phyloP scores from a whole-genome alignment of 2,113 vertebrate genomes.

The Daphoenositta chrysoptera region DNA sequence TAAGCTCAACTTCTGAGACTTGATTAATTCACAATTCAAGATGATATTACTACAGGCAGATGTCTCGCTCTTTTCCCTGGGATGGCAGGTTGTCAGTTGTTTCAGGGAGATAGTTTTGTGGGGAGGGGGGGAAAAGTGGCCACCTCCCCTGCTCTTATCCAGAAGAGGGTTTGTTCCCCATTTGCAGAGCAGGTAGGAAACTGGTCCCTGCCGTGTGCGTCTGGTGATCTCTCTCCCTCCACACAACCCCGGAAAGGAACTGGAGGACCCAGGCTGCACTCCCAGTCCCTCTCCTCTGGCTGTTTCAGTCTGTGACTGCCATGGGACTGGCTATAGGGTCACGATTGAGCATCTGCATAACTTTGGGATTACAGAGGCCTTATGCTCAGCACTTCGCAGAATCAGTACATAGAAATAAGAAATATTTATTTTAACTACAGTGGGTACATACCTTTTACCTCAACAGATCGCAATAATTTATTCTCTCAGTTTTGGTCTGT shows the following conservation, averaged over 20 bases:
- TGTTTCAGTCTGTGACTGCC: background rate
- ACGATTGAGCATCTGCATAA: rapidly evolving
- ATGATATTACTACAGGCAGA: slow-evolving; percentile 1
- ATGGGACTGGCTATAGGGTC: background rate
- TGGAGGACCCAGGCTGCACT: background rate
- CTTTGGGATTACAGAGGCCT: background rate
- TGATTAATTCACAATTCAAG: slow-evolving; percentile 36
- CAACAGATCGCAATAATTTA: background rate
- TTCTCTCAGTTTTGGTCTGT: background rate
- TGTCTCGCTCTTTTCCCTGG: background rate
- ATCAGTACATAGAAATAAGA: background rate
- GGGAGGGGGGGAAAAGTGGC: background rate
- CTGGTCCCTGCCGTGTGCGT: rapidly evolving
- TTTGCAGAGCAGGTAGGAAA: background rate
- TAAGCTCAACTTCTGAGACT: slow-evolving; percentile 37
- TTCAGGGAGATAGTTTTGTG: background rate
- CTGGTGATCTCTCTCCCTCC: background rate
- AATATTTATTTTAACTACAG: background rate
- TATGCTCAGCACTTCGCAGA: background rate
- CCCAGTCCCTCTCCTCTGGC: background rate
- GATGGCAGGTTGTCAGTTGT: slow-evolving; percentile 13
- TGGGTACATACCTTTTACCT: background rate
- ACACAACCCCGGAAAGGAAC: rapidly evolving
- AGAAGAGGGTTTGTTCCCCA: background rate
- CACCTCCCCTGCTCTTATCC: background rate